Evolutionary conservation across 2,797 vertebrate genomes (phyloP), one percentile per base, ranked within the genome.

Genomic region (Gallirallus australis): DNA sequence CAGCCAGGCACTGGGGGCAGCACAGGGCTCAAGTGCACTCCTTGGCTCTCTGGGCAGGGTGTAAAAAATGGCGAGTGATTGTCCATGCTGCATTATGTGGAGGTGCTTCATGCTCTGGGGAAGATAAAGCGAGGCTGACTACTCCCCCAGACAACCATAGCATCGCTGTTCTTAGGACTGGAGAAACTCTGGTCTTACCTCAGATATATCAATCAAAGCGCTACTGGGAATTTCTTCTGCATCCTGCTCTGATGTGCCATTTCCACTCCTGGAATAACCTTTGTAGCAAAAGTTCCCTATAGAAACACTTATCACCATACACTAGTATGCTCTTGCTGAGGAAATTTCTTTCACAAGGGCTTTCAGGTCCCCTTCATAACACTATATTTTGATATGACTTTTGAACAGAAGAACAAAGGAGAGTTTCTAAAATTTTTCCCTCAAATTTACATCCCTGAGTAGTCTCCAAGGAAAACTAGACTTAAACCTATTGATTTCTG

Each of bases 1-100:
- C 0, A 5, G 21, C 12, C 1, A 3, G 59, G 13, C 25, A 79
- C 52, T 15, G 9, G 0, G 45, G 66, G 47, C 30, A 54, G 35
- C 5, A 2, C 47, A 25, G 20, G 80, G 8, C 20, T 15, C 7
- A 0, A 0, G 0, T 0, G 24, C 3, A 1, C 15, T 61, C 33
- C 68, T 30, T 15, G 35, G 12, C 6, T 33, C 23, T n/a, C 14
- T 13, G 28, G 3, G 7, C 13, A 37, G 25, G 35, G 3, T 15
- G 27, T 11, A 28, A 45, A 79, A 90, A 86, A 33, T 0, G 1
- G 16, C 4, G 1, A 65, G 42, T 13, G 9, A 28, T 19, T 8
- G 0, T 20, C 33, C 54, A 7, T n/a, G 24, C 16, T 65, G 15
- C 4, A 2, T 53, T 80, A 77, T 2, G 1, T 35, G 52, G 59